These are phyloP conservation scores for Unio delphinus DNA, from an alignment of 2,888 invertebrate genomes.

Conservation along the genomic window DNA sequence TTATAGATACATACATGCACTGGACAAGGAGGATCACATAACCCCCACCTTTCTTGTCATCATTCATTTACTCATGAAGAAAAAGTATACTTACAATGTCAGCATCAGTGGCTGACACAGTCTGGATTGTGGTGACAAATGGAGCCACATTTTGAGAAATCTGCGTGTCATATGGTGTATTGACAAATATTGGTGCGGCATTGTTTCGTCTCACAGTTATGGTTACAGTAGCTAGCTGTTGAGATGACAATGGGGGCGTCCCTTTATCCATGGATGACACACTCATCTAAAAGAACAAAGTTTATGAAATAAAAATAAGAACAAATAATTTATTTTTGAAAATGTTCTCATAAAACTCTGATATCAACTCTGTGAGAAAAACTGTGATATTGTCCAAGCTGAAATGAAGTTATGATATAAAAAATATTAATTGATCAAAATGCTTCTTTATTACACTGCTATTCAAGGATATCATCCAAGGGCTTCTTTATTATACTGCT, in stretches of 20 bases:
- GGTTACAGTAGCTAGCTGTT: constrained; percentile 43
- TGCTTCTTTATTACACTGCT: too few relatives aligned
- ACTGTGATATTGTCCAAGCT: too few relatives aligned
- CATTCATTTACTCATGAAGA: not conserved
- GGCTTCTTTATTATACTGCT: too few relatives aligned
- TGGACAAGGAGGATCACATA: not conserved
- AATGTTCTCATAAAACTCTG: too few relatives aligned
- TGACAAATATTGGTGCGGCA: constrained; percentile 51
- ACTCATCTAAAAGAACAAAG: constrained; percentile 37
- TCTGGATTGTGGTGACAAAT: constrained; percentile 20
- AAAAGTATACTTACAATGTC: constrained; percentile 38
- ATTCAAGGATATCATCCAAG: too few relatives aligned
- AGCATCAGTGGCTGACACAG: constrained; percentile 42
- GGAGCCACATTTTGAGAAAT: constrained; percentile 33
- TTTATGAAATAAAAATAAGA: not conserved
- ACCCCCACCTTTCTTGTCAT: not conserved
- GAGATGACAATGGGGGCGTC: constrained; percentile 36
- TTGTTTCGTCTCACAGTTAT: constrained; percentile 56
- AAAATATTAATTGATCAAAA: too few relatives aligned
- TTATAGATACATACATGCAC: not conserved
- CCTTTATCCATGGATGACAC: constrained; percentile 57
- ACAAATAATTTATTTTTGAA: not conserved
- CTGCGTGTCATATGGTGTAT: constrained; percentile 35
- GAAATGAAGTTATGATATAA: too few relatives aligned
- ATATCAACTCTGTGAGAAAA: too few relatives aligned